Percentiles rank a stretch among this genome's conserved stretches.
These are phyloP conservation scores for Gymnoscelis rufifasciata DNA, from an alignment of 2,888 invertebrate genomes.

Conservation along the genomic window DNA sequence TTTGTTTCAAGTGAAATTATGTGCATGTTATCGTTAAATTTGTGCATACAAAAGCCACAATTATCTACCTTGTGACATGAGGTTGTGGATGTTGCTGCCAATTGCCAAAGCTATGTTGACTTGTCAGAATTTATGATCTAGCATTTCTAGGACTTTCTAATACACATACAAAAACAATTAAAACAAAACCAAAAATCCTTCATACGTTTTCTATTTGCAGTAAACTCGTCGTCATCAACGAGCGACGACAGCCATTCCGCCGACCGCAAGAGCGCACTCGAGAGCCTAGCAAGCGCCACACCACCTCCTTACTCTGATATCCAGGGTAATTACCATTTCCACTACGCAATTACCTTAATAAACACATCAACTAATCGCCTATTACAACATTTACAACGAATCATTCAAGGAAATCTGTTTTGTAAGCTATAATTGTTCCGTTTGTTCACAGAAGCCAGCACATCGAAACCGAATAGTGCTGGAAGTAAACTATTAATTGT, in stretches of 20 bases:
- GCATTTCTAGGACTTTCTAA: too few relatives aligned
- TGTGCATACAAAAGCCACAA: too few relatives aligned
- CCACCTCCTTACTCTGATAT: slow-evolving; percentile 60
- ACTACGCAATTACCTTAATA: slow-evolving; percentile 13
- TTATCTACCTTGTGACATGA: too few relatives aligned
- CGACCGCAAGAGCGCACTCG: slow-evolving; percentile 50
- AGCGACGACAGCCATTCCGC: slow-evolving; percentile 44
- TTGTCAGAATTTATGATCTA: too few relatives aligned
- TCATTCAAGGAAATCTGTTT: slow-evolving; percentile 14
- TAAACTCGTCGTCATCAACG: slow-evolving; percentile 51
- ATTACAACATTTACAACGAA: slow-evolving; percentile 10
- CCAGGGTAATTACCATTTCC: slow-evolving; percentile 48
- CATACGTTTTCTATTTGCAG: slow-evolving; percentile 52
- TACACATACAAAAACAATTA: slow-evolving; percentile 59
- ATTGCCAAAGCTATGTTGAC: too few relatives aligned
- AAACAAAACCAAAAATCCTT: slow-evolving; percentile 23
- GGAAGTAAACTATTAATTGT: slow-evolving; percentile 69
- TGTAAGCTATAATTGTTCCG: slow-evolving; percentile 11
- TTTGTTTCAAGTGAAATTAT: too few relatives aligned
- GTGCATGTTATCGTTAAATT: too few relatives aligned
- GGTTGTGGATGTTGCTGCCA: too few relatives aligned
- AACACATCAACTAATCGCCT: slow-evolving; percentile 17
- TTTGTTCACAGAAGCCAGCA: slow-evolving; percentile 57
- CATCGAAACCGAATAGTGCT: slow-evolving; percentile 57
- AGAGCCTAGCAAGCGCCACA: slow-evolving; percentile 46